Base-by-base conservation (phyloP, 2,888 invertebrate species). In the Drosophila yooni region DNA sequence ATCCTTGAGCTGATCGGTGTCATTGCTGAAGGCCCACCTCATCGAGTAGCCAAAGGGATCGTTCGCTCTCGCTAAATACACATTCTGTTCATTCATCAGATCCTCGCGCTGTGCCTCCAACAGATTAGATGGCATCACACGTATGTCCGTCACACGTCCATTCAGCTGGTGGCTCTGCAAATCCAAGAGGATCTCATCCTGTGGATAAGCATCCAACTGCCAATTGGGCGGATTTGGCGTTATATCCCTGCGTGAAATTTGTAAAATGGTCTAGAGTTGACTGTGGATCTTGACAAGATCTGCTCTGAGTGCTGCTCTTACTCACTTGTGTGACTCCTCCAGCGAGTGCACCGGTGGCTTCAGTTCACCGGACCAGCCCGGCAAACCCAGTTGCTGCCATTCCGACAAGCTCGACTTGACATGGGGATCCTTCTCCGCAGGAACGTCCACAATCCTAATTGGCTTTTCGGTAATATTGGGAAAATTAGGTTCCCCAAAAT, bases 41-140 rank as follows among this genome's bases (percentile, higher is more conserved):
- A 92, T 92, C 40, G 93, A 93, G 76, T 91, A 91, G 1, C 93
- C 93, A 69, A 93, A 93, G 1, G 93, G 93, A 85, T 93, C 91
- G 66, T 93, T 93, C 5, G 91, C 92, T 43, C 93, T 78, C 0
- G 91, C 93, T 56, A 93, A 88, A 46, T 92, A 93, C 15, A 93
- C 82, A 68, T 92, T 90, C 36, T 75, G 70, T 15, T 64, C 81
- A 53, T 84, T 78, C 50, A 86, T 66, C 4, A 85, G 68, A 48
- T 89, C 83, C 15, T 74, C 81, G 0, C 54, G 70, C n/a, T 29
- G 59, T 7, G 70, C 57, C 21, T 56, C 58, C 0, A 71, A 56
- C 25, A 50, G 68, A 6, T 59, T 63, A 18, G 68, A 33, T 3
- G 68, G 50, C n/a, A 88, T 64, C 3, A 89, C 59, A 0, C 80